Evolutionary conservation across 2,797 vertebrate species (phyloP).

Genomic region (Columba guinea): DNA sequence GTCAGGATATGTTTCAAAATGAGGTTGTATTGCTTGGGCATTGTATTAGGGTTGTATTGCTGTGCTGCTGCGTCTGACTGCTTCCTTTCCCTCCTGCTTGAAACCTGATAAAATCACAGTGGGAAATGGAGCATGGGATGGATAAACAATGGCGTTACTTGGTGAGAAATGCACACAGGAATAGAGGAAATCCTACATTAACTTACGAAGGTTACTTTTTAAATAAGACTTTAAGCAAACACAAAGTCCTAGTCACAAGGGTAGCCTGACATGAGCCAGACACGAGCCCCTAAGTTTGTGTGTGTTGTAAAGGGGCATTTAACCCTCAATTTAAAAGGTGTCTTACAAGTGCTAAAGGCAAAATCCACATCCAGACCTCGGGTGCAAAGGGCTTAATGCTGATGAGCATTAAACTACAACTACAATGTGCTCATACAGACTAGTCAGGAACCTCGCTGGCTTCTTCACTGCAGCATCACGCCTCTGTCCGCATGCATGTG

Average conservation of each 20-base stretch:
- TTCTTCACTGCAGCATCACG: rapidly evolving
- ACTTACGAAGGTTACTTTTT: slow-evolving; percentile 40
- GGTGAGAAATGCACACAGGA: not conserved
- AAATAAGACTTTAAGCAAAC: not conserved
- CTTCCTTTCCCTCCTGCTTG: slow-evolving; percentile 36
- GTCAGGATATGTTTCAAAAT: not conserved
- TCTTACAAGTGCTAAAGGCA: not conserved
- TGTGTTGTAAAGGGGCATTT: not conserved
- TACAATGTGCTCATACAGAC: rapidly evolving
- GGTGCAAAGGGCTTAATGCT: not conserved
- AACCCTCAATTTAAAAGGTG: not conserved
- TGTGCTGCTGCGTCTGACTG: not conserved
- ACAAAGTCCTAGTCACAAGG: not conserved
- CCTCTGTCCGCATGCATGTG: rapidly evolving
- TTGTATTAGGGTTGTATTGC: not conserved
- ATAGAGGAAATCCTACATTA: slow-evolving; percentile 59
- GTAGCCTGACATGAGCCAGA: not conserved
- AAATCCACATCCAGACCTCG: not conserved
- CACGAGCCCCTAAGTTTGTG: not conserved
- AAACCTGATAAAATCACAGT: slow-evolving; percentile 38
- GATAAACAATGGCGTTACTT: slow-evolving; percentile 34
- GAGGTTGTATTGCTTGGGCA: not conserved
- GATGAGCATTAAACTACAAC: not conserved
- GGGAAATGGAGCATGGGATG: slow-evolving; percentile 30
- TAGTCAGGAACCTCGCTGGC: not conserved